phyloP scores from a whole-genome alignment of 2,113 vertebrate genomes.

The Genyomyrus donnyi region DNA sequence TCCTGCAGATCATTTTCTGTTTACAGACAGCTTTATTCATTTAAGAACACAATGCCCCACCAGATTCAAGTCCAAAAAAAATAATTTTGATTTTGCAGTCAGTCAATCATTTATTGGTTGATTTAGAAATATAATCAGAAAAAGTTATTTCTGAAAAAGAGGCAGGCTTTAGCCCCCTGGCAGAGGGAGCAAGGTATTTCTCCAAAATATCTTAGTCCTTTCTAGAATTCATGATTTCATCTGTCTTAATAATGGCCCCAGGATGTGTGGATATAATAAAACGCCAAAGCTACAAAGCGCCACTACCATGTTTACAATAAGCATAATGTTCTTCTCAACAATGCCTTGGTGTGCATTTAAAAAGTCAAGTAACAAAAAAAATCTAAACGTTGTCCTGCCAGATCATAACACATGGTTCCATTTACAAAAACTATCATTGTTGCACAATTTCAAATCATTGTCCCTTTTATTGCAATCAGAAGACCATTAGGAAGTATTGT shows the following conservation, averaged over 20 bases:
- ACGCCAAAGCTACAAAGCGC: neutral
- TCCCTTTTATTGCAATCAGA: neutral
- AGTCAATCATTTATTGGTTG: neutral
- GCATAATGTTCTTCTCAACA: neutral
- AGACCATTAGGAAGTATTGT: neutral
- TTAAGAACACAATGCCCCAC: neutral
- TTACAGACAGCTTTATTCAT: neutral
- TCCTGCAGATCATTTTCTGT: neutral
- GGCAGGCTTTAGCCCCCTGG: neutral
- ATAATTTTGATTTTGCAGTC: neutral
- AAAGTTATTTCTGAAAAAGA: neutral
- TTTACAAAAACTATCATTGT: neutral
- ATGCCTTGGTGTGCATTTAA: neutral
- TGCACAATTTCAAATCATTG: neutral
- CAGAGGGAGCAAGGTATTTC: neutral
- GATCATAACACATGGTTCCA: neutral
- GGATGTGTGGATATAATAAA: neutral
- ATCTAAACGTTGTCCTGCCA: neutral
- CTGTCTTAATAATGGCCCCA: neutral
- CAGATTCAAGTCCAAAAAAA: neutral
- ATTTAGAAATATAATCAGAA: neutral
- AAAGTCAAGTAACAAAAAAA: neutral
- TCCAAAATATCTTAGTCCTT: neutral
- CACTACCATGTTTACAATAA: neutral
- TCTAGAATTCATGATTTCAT: neutral